Percentiles rank a stretch among this genome's conserved stretches.
phyloP scores from a whole-genome alignment of 2,888 invertebrate genomes.

The Leptopilina syphax region DNA sequence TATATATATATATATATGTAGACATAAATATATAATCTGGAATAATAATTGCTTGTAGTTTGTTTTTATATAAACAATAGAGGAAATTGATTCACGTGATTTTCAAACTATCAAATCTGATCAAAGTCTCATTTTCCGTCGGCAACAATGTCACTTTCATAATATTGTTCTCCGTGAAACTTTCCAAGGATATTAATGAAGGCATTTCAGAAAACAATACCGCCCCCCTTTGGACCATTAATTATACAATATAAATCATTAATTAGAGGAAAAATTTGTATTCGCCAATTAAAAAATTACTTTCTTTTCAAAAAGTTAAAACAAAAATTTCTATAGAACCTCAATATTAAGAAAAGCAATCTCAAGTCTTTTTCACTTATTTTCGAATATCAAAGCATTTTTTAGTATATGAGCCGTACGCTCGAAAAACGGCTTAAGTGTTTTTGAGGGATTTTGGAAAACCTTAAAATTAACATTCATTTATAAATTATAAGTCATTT shows the following conservation, averaged over 20 bases:
- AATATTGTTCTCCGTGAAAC: slow-evolving; percentile 56
- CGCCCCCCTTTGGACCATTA: not conserved
- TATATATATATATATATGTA: not conserved
- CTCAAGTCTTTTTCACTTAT: too few species aligned
- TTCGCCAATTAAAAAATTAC: not conserved
- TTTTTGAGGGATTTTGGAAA: too few species aligned
- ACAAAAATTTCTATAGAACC: too few species aligned
- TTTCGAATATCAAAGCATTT: too few species aligned
- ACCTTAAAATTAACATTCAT: too few species aligned
- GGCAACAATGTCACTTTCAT: slow-evolving; percentile 3
- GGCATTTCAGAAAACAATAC: slow-evolving; percentile 27
- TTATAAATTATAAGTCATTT: too few species aligned
- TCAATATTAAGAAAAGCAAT: too few species aligned
- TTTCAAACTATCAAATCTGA: slow-evolving; percentile 3
- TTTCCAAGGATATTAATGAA: slow-evolving; percentile 58
- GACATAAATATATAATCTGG: too few species aligned
- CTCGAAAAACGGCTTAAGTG: too few species aligned
- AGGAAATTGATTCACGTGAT: not conserved
- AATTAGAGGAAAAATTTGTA: not conserved
- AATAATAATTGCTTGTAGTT: not conserved
- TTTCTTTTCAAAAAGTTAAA: not conserved
- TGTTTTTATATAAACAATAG: not conserved
- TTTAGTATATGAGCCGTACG: too few species aligned
- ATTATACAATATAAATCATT: not conserved
- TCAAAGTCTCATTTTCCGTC: not conserved